Conservation (phyloP, 2,113 vertebrate genomes). For the Lota lota region DNA sequence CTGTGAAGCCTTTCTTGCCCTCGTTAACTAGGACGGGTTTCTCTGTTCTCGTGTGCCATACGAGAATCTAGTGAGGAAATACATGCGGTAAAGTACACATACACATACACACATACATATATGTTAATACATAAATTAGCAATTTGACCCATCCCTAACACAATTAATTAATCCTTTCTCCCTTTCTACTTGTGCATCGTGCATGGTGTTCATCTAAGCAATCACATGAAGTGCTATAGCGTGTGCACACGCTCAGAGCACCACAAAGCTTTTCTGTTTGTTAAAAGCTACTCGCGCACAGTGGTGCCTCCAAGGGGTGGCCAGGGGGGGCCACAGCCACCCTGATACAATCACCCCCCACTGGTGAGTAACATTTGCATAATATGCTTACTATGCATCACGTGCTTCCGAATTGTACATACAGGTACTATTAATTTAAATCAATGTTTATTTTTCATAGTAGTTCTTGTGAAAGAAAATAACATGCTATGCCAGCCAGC, state of each 20-base stretch:
- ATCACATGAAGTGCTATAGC: slow-evolving; percentile 6
- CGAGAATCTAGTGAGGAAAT: slow-evolving; percentile 82
- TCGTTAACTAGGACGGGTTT: slow-evolving; percentile 97
- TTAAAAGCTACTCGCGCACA: slow-evolving; percentile 35
- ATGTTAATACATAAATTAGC: slow-evolving; percentile 20
- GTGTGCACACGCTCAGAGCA: background rate
- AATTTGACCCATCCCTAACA: slow-evolving; percentile 16
- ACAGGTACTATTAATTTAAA: too few relatives aligned
- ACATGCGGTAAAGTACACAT: slow-evolving; percentile 2
- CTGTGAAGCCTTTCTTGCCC: slow-evolving; percentile 97
- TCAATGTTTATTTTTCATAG: too few relatives aligned
- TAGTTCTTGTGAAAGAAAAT: too few relatives aligned
- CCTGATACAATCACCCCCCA: too few relatives aligned
- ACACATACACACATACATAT: slow-evolving; percentile 10
- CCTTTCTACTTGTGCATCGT: slow-evolving; percentile 18
- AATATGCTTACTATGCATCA: too few relatives aligned
- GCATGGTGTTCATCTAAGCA: slow-evolving; percentile 36
- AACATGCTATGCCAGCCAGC: too few relatives aligned
- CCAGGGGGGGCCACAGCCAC: too few relatives aligned
- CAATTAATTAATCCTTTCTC: background rate
- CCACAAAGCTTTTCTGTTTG: slow-evolving; percentile 15
- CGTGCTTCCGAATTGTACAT: too few relatives aligned
- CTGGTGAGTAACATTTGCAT: too few relatives aligned
- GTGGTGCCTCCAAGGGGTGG: too few relatives aligned
- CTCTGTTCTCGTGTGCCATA: slow-evolving; percentile 98